A percentile compares a stretch with the other conserved stretches of the same genome.
Evolutionary conservation across 2,113 vertebrate species (phyloP).

Genomic region (Pterocles orientalis): DNA sequence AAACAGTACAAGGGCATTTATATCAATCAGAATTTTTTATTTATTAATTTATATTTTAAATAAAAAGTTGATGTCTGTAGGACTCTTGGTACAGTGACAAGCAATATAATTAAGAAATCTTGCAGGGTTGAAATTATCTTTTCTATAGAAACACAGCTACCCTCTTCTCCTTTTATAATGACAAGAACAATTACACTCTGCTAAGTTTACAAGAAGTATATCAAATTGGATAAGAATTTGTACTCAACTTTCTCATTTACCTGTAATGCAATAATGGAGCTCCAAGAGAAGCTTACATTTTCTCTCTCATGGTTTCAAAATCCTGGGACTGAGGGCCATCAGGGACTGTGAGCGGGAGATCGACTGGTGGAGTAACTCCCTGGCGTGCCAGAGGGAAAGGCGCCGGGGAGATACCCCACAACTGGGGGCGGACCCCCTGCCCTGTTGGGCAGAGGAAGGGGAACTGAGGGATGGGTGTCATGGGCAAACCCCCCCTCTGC

Average conservation of each 20-base stretch:
- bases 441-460: no score
- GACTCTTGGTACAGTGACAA: background rate
- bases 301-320: background rate
- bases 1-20: background rate
- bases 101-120: background rate
- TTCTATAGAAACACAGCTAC: background rate
- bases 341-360: no score
- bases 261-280: background rate
- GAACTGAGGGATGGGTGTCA: no score
- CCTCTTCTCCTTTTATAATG: background rate
- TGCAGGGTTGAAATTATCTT: background rate
- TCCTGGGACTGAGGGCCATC: background rate
- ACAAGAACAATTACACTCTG: background rate
- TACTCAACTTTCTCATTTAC: background rate
- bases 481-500: no score
- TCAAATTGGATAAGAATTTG: background rate
- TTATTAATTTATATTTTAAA: background rate
- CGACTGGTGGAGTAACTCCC: no score
- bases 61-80: background rate
- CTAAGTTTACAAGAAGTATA: background rate
- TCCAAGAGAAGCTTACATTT: background rate
- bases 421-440: no score
- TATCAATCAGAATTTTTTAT: background rate
- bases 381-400: no score
- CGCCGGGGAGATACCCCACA: no score